Base-by-base conservation (phyloP, 2,797 vertebrate genomes). In the Channallabes apus region DNA sequence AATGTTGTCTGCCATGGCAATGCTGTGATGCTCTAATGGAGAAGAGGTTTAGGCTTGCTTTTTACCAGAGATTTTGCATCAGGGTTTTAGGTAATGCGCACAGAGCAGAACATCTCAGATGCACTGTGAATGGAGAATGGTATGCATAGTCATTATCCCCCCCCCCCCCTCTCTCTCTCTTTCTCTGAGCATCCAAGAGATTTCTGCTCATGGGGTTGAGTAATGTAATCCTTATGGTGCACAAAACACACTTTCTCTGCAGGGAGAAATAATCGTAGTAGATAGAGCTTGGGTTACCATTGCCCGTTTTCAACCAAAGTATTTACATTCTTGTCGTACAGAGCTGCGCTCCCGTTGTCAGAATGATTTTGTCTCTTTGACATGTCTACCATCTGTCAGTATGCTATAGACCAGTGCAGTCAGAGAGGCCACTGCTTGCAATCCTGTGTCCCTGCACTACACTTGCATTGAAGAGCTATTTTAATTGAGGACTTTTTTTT, bases 401-500 rank as follows among this genome's bases (percentile, higher is more conserved):
- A 86, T 87, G 2, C 59, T 65, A 27, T 8, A 62, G 58, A n/a
- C 14, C 38, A 46, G 51, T 83, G 89, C 91, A 87, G 91, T 91
- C 89, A 87, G 86, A 89, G 88, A 89, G 90, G 80, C 86, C 87
- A 90, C 89, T 38, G 20, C 72, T 14, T 1, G 88, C 91, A 89
- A 92, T 91, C 90, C 89, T 90, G 90, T 90, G 92, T 91, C 91
- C 93, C 90, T 87, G 88, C 87, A 83, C 88, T 84, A 84, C 92
- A 91, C 93, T 95, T 91, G 86, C 94, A 92, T 90, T 93, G 93
- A 92, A 93, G 92, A 92, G 92, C 87, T 68, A 87, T 90, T 92
- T 94, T 95, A 94, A 95, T 91, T 94, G 93, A 94, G 92, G 92
- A 90, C 91, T 93, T 93, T 94, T 92, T 46, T 46, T 46, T 41